Percentiles rank a stretch among this genome's conserved stretches.
phyloP scores from a whole-genome alignment of 2,113 vertebrate species.

The Saiga tatarica region DNA sequence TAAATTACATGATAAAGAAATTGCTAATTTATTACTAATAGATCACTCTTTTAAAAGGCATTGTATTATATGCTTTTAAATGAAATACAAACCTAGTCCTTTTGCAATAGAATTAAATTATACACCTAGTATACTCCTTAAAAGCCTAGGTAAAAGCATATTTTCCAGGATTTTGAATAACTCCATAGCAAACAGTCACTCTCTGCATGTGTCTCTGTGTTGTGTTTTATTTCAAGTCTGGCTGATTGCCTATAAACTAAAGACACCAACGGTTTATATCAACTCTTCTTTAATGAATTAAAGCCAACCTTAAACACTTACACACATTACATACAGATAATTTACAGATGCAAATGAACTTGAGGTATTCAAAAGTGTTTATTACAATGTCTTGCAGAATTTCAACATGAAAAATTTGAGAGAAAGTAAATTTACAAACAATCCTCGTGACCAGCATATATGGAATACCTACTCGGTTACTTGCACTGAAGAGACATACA shows the following conservation, averaged over 20 bases:
- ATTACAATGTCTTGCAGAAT: conserved; percentile 11
- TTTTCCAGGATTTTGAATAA: conserved; percentile 60
- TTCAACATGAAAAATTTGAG: conserved; percentile 51
- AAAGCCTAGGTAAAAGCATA: not conserved
- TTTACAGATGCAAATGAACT: not conserved
- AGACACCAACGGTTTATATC: not conserved
- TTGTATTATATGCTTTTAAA: not conserved
- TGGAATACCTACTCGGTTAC: not conserved
- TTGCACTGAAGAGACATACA: conserved; percentile 6
- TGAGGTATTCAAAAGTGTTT: conserved; percentile 20
- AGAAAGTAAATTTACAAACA: conserved; percentile 6
- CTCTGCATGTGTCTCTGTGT: conserved; percentile 7
- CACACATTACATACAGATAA: not conserved
- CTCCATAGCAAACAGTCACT: conserved; percentile 25
- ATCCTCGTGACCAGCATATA: not conserved
- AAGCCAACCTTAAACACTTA: conserved; percentile 42
- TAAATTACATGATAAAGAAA: conserved; percentile 21
- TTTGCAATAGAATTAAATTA: conserved; percentile 4
- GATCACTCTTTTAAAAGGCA: conserved; percentile 24
- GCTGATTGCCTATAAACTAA: not conserved
- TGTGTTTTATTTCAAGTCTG: conserved; percentile 52
- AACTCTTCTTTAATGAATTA: conserved; percentile 53
- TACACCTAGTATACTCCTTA: not conserved
- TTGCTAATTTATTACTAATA: not conserved
- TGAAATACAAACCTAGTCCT: conserved; percentile 16